Base-by-base conservation (phyloP, 2,113 vertebrate species). In the Platycercus adscitus region DNA sequence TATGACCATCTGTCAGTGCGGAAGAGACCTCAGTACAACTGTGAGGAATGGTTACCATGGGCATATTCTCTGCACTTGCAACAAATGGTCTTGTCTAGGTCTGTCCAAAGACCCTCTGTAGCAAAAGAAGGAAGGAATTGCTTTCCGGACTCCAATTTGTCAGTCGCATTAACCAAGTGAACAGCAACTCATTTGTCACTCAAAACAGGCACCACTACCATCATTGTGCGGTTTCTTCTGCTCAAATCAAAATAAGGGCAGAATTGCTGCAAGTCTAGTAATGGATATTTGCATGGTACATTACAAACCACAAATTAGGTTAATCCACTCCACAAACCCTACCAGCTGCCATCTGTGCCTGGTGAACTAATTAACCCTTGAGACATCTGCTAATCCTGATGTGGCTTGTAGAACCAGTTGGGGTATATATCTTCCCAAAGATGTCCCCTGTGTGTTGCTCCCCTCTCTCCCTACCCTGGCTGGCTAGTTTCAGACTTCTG, bases 321-420 rank as follows among this genome's bases (percentile, higher is more conserved):
- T 95, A 96, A 96, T 94, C 93, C 78, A 81, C 73, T 95, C 85
- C 87, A 66, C 50, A 85, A 86, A 88, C 81, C 72, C 84, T 72
- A 93, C 92, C 88, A 85, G 78, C 81, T 84, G 83, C 94, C 96
- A 97, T 96, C 94, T 97, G 95, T 96, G 73, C 63, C 56, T 70
- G 75, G 86, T 69, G 89, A 90, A 92, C 77, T 96, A 95, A 93
- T 96, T 96, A 96, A 94, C 76, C 92, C 89, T 96, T 94, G 86
- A 95, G 88, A 92, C 37, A 82, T 79, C 63, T 66, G 47, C 81
- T 93, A 91, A 87, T 92, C 65, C 86, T 77, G 41, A 69, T 69
- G 46, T 65, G 77, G 77, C 39, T 93, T 77, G 52, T 87, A 92
- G 82, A 94, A 64, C 41, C 43, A 68, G 49, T 58, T 82, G 63